phyloP scores from a whole-genome alignment of 2,797 vertebrate species.

The Carapus acus region DNA sequence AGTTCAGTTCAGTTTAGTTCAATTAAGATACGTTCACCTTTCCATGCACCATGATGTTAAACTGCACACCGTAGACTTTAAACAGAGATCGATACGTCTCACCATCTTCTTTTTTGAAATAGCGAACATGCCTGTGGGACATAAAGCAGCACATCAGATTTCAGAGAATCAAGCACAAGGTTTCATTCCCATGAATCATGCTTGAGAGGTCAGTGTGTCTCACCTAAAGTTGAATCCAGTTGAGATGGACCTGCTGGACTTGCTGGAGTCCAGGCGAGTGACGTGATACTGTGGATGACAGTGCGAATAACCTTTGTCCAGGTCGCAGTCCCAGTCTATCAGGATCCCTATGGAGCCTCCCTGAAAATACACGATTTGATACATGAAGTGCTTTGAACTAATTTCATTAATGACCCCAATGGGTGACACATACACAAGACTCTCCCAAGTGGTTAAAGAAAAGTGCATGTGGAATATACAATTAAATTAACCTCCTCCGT shows the following conservation, averaged over 20 bases:
- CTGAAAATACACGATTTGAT: slow-evolving; percentile 50
- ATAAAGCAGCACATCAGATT: background rate
- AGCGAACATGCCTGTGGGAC: slow-evolving; percentile 76
- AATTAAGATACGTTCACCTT: too few species aligned
- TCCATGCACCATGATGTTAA: slow-evolving; percentile 84
- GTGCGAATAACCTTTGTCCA: slow-evolving; percentile 77
- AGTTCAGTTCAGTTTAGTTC: too few species aligned
- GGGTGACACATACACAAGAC: too few species aligned
- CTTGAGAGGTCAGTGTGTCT: too few species aligned
- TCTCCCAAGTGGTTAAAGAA: too few species aligned
- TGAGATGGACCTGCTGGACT: slow-evolving; percentile 62
- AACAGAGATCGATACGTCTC: slow-evolving; percentile 74
- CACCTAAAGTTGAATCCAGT: slow-evolving; percentile 90
- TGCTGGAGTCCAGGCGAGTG: slow-evolving; percentile 74
- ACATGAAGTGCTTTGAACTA: too few species aligned
- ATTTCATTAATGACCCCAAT: too few species aligned
- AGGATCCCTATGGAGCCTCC: slow-evolving; percentile 84
- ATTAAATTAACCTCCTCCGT: too few species aligned
- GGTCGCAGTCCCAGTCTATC: slow-evolving; percentile 89
- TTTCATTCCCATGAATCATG: too few species aligned
- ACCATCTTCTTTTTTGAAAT: slow-evolving; percentile 73
- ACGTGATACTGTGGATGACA: slow-evolving; percentile 85
- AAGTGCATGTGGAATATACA: too few species aligned
- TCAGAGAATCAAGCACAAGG: too few species aligned
- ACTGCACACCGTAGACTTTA: slow-evolving; percentile 85